A percentile compares a stretch with the other conserved stretches of the same genome.
Evolutionary conservation across 1,140 invertebrate species (phyloP).

Genomic region (Pseudomyrmex gracilis): DNA sequence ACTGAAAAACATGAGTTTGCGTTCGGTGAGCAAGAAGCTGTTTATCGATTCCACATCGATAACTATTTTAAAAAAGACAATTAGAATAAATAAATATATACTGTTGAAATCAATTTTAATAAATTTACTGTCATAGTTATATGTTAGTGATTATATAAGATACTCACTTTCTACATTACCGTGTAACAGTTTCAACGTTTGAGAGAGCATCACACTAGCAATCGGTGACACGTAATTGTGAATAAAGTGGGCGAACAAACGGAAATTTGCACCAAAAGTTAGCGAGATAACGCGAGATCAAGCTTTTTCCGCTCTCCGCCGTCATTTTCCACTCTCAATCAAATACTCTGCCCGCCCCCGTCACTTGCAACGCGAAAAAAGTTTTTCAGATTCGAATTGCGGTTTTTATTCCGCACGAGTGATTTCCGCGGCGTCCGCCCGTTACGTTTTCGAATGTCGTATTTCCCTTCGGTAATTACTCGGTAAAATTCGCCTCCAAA

Average conservation of each 20-base stretch:
- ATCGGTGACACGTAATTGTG: conserved; percentile 46
- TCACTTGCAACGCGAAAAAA: conserved; percentile 40
- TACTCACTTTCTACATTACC: background rate
- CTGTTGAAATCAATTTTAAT: background rate
- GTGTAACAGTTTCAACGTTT: background rate
- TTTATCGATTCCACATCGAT: conserved; percentile 10
- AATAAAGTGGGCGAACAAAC: conserved; percentile 54
- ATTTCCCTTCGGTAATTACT: conserved; percentile 52
- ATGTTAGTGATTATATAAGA: background rate
- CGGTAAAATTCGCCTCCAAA: conserved; percentile 52
- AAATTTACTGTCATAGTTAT: background rate
- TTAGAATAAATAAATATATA: conserved; percentile 7
- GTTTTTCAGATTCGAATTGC: conserved; percentile 59
- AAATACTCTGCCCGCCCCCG: background rate
- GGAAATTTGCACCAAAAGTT: conserved; percentile 33
- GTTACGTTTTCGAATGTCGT: conserved; percentile 14
- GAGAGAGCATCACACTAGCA: background rate
- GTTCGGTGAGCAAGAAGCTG: background rate
- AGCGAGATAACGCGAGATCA: conserved; percentile 37
- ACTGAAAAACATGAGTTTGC: conserved; percentile 11
- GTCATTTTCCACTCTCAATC: conserved; percentile 16
- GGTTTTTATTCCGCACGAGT: conserved; percentile 61
- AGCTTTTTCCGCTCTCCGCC: background rate
- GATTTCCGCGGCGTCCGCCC: conserved; percentile 29
- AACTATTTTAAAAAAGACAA: background rate